Evolutionary conservation across 2,888 invertebrate genomes (phyloP), one percentile per base, ranked within the genome.

Genomic region (Callyntrura sp.): DNA sequence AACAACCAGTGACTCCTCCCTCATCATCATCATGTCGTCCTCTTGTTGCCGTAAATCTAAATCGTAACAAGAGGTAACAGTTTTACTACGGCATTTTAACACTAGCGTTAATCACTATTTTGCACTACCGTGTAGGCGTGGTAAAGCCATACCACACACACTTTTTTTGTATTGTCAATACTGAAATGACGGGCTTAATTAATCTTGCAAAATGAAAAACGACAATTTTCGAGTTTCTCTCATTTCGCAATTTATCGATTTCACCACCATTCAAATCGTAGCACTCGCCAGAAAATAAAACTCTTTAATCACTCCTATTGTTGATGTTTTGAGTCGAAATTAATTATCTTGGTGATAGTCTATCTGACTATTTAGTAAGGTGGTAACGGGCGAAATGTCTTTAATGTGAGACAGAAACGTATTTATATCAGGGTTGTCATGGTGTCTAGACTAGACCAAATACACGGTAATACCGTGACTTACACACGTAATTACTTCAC

Each of bases 151-250:
- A 76, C 85, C 28, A 48, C 62, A 60, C 35, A 35, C 35, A 35
- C 35, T 2, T 2, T 35, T 35, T 2, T 35, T 35, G 6, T 35
- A n/a, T 79, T 86, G 86, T 86, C 86, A 86, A 86, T 78, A 85
- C 45, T 79, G 86, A 86, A n/a, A 76, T 79, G 79, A 86, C 68
- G 55, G 65, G 86, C 20, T 86, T 86, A 86, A 86, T 86, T 86
- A 79, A 86, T 86, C 86, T 79, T 86, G 45, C 86, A 65, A 65
- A 86, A 86, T 43, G 28, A 85, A 43, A 76, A 23, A 85, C 17
- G 43, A 85, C 17, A 76, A 62, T 60, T 85, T 62, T 35, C 48
- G 73, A 48, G 48, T 85, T 86, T 86, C 86, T 79, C 86, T 65
- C 62, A 86, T 86, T 65, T 86, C 76, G 65, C 78, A 78, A 86